Conservation (phyloP, 2,797 vertebrate genomes). For the Poeciliopsis gracilis region DNA sequence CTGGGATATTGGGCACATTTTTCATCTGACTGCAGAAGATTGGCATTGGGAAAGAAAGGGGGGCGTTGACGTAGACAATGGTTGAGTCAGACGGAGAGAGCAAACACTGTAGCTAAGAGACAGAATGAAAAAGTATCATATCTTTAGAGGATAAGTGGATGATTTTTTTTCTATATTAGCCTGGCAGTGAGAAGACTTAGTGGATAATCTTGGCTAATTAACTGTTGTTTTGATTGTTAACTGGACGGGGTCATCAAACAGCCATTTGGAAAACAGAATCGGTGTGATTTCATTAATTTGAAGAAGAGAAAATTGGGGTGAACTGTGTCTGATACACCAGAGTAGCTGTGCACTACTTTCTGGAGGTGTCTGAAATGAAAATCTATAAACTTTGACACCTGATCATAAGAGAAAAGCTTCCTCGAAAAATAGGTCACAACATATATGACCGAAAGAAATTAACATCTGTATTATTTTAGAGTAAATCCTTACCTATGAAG, state of each 20-base stretch:
- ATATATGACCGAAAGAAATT: background rate
- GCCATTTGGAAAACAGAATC: slow-evolving; percentile 35
- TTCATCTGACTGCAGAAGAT: slow-evolving; percentile 74
- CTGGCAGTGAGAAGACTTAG: slow-evolving; percentile 24
- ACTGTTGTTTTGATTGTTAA: slow-evolving; percentile 54
- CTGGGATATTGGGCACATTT: slow-evolving; percentile 76
- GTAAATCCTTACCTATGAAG: background rate
- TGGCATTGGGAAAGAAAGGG: slow-evolving; percentile 56
- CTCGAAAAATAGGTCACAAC: background rate
- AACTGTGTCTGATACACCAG: slow-evolving; percentile 20
- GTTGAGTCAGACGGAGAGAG: slow-evolving; percentile 42
- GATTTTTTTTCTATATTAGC: slow-evolving; percentile 32
- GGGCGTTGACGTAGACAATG: slow-evolving; percentile 41
- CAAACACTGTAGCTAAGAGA: slow-evolving; percentile 21
- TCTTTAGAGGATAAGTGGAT: slow-evolving; percentile 50
- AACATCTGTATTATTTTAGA: background rate
- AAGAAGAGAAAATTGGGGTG: slow-evolving; percentile 26
- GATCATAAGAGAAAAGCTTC: no score
- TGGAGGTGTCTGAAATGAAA: slow-evolving; percentile 9
- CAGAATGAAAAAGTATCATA: slow-evolving; percentile 23
- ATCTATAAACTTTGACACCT: no score
- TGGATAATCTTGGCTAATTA: slow-evolving; percentile 54
- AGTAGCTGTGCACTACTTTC: slow-evolving; percentile 16
- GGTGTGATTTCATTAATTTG: slow-evolving; percentile 40
- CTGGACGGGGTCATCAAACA: slow-evolving; percentile 38